These are phyloP conservation scores for Antigone vipio DNA, from an alignment of 2,113 vertebrate species.

Conservation along the genomic window DNA sequence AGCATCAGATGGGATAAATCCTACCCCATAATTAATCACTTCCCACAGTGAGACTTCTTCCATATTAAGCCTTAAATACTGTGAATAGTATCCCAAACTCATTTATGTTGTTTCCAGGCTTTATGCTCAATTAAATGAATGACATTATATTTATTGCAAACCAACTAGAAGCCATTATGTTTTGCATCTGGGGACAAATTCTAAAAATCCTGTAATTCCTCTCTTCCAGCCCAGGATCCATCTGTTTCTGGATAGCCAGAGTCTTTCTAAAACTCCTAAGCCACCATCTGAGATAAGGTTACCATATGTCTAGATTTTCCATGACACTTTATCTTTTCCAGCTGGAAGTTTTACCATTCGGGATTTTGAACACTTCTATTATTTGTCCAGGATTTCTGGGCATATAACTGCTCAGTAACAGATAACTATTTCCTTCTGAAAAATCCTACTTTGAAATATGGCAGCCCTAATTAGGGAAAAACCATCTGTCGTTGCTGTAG, in stretches of 20 bases:
- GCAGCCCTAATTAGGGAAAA: slow-evolving; percentile 4
- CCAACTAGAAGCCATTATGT: not conserved
- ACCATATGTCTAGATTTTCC: not conserved
- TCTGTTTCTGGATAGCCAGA: not conserved
- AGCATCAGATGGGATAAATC: not conserved
- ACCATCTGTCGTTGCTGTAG: not conserved
- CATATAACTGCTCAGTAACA: not conserved
- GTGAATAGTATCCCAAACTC: not conserved
- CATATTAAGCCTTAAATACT: not conserved
- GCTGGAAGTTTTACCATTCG: not conserved
- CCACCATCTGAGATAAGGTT: not conserved
- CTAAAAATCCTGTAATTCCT: not conserved
- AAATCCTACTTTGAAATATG: not conserved
- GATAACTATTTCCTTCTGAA: slow-evolving; percentile 8
- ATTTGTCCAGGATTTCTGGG: not conserved
- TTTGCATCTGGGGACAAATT: not conserved
- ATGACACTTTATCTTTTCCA: not conserved
- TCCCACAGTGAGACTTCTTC: not conserved
- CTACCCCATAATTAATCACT: not conserved
- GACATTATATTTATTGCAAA: not conserved
- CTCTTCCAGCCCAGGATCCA: not conserved
- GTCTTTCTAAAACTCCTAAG: not conserved
- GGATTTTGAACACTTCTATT: not conserved
- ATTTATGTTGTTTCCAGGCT: not conserved
- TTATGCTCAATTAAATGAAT: not conserved